A percentile compares a stretch with the other conserved stretches of the same genome.
Conservation (phyloP, 1,140 invertebrate genomes). For the Eufriesea mexicana region DNA sequence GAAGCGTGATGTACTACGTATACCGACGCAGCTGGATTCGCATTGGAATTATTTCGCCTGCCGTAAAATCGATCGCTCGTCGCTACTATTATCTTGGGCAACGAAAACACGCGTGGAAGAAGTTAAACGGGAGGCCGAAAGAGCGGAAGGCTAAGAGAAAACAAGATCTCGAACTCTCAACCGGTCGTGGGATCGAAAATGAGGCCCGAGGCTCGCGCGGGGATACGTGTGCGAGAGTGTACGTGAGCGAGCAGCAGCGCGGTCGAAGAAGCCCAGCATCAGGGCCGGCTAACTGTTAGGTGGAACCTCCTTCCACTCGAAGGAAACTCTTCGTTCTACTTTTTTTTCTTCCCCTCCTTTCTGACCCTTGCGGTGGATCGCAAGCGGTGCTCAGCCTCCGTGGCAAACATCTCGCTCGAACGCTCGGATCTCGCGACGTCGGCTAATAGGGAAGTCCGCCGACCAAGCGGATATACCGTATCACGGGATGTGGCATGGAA, state of each 20-base stretch:
- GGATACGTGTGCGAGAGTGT: neutral
- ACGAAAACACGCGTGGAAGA: constrained; percentile 14
- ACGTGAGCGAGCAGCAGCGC: neutral
- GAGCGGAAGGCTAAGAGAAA: constrained; percentile 41
- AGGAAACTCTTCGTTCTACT: constrained; percentile 66
- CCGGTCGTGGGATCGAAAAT: constrained; percentile 53
- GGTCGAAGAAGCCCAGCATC: constrained; percentile 57
- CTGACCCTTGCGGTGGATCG: constrained; percentile 20
- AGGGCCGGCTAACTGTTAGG: constrained; percentile 61
- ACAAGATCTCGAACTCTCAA: constrained; percentile 43
- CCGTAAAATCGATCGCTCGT: neutral
- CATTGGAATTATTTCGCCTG: neutral
- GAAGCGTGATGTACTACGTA: too few species aligned
- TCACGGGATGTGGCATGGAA: too few species aligned
- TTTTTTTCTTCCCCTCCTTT: constrained; percentile 32
- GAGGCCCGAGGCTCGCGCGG: neutral
- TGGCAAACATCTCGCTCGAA: neutral
- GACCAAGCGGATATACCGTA: too few species aligned
- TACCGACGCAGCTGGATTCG: neutral
- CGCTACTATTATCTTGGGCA: neutral
- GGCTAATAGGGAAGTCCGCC: too few species aligned
- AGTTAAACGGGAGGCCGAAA: constrained; percentile 27
- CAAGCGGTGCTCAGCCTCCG: constrained; percentile 54
- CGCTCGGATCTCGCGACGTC: too few species aligned
- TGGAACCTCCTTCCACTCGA: constrained; percentile 32